Evolutionary conservation across 1,140 invertebrate species (phyloP).

Genomic region (Zaprionus vittiger): DNA sequence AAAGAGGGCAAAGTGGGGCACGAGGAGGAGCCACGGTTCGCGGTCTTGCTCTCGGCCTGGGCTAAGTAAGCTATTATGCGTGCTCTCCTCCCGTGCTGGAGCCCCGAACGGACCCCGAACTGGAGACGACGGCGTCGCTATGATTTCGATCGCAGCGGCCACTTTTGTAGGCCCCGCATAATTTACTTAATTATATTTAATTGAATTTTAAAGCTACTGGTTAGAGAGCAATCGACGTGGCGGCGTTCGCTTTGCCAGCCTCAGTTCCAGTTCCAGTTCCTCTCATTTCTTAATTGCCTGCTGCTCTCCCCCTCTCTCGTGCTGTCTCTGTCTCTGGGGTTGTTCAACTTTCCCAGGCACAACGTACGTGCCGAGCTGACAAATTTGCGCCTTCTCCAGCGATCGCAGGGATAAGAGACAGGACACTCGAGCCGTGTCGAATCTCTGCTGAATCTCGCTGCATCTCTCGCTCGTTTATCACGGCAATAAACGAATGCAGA

Average conservation of each 20-base stretch:
- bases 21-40: not conserved
- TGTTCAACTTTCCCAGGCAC: constrained; percentile 53
- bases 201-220: constrained; percentile 79
- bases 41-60: constrained; percentile 37
- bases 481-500: constrained; percentile 57
- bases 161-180: constrained; percentile 64
- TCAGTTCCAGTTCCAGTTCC: not conserved
- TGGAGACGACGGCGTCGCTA: constrained; percentile 48
- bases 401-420: constrained; percentile 23
- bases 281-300: constrained; percentile 24
- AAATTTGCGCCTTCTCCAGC: constrained; percentile 68
- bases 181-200: constrained; percentile 84
- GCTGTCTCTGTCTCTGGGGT: not conserved
- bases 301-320: not conserved
- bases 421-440: constrained; percentile 67
- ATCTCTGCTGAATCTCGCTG: constrained; percentile 71
- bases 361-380: constrained; percentile 59
- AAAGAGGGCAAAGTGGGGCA: not conserved
- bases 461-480: constrained; percentile 54
- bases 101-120: not conserved
- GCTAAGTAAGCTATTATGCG: constrained; percentile 83
- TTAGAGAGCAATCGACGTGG: constrained; percentile 39
- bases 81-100: constrained; percentile 53
- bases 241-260: not conserved
- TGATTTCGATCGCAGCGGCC: constrained; percentile 55